Evolutionary conservation across 1,140 invertebrate species (phyloP).

Genomic region (Drosophila bifasciata): DNA sequence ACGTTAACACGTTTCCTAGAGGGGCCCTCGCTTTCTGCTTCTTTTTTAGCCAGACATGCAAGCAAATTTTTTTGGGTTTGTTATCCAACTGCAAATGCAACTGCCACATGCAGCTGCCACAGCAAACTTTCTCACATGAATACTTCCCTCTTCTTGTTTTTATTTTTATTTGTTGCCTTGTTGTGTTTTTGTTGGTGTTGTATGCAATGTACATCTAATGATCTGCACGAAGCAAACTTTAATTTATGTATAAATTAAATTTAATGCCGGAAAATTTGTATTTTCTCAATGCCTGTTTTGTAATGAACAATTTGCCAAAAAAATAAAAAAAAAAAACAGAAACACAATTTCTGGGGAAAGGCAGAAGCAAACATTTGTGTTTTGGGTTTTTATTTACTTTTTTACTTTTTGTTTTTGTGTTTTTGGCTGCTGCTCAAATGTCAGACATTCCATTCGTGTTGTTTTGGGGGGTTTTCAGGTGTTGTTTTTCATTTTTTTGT

Average conservation of each 20-base stretch:
- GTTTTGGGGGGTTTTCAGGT: conserved; percentile 1
- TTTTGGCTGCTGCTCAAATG: conserved; percentile 25
- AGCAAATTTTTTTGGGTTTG: conserved; percentile 56
- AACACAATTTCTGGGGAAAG: conserved; percentile 24
- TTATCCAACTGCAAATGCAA: conserved; percentile 42
- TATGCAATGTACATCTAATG: conserved; percentile 53
- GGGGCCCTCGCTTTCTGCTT: conserved; percentile 21
- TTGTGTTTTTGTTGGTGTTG: conserved; percentile 15
- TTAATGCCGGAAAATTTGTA: conserved; percentile 75
- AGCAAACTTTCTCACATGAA: conserved; percentile 31
- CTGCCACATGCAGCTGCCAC: conserved; percentile 57
- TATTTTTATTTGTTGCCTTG: conserved; percentile 16
- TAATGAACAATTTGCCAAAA: conserved; percentile 53
- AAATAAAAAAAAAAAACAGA: conserved; percentile 16
- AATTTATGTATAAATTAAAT: conserved; percentile 83
- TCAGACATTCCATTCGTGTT: conserved; percentile 42
- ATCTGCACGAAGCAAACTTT: conserved; percentile 79
- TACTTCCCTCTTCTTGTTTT: conserved; percentile 12
- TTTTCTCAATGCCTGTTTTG: conserved; percentile 52
- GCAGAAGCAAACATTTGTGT: conserved; percentile 15
- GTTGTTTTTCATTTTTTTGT: conserved; percentile 21
- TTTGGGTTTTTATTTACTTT: no score
- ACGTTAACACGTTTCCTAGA: conserved; percentile 4
- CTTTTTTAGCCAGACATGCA: conserved; percentile 53
- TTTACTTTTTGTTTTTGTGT: no score